phyloP scores from a whole-genome alignment of 2,797 vertebrate genomes.

The Oreochromis grahami region DNA sequence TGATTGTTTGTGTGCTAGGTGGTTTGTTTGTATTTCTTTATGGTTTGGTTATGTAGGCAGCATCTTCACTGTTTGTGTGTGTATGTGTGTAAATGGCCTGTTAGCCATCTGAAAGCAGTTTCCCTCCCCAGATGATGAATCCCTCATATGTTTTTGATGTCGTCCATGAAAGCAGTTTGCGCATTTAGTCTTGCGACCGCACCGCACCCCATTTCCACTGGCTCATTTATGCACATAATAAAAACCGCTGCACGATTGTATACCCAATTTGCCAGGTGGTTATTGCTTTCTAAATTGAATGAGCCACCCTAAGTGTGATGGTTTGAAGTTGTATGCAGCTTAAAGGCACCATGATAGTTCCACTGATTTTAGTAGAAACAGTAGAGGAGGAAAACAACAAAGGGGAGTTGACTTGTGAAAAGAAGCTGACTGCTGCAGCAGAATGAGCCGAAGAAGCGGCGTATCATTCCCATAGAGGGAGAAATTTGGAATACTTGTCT shows the following conservation, averaged over 20 bases:
- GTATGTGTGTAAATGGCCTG: slow-evolving; percentile 54
- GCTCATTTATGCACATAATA: slow-evolving; percentile 72
- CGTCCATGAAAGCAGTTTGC: slow-evolving; percentile 60
- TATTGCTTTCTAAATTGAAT: slow-evolving; percentile 75
- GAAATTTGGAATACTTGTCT: slow-evolving; percentile 26
- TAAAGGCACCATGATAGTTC: slow-evolving; percentile 56
- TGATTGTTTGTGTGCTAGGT: slow-evolving; percentile 43
- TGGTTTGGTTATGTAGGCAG: slow-evolving; percentile 36
- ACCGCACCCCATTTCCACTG: slow-evolving; percentile 55
- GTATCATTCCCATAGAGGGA: slow-evolving; percentile 7
- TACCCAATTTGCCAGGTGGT: slow-evolving; percentile 74
- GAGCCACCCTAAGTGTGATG: slow-evolving; percentile 69
- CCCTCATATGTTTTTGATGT: slow-evolving; percentile 71
- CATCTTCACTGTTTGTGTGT: slow-evolving; percentile 2
- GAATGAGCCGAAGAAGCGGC: slow-evolving; percentile 1
- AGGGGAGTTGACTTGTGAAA: slow-evolving; percentile 8
- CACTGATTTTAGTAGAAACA: slow-evolving; percentile 42
- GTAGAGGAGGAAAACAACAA: slow-evolving; percentile 34
- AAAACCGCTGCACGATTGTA: slow-evolving; percentile 62
- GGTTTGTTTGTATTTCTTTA: slow-evolving; percentile 63
- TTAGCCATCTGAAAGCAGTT: slow-evolving; percentile 76
- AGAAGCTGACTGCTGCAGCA: background rate
- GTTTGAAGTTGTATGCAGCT: slow-evolving; percentile 53
- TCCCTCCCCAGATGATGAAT: slow-evolving; percentile 65
- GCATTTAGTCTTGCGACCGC: slow-evolving; percentile 45